Evolutionary conservation across 2,113 vertebrate genomes (phyloP).

Genomic region (Lophura nycthemera): DNA sequence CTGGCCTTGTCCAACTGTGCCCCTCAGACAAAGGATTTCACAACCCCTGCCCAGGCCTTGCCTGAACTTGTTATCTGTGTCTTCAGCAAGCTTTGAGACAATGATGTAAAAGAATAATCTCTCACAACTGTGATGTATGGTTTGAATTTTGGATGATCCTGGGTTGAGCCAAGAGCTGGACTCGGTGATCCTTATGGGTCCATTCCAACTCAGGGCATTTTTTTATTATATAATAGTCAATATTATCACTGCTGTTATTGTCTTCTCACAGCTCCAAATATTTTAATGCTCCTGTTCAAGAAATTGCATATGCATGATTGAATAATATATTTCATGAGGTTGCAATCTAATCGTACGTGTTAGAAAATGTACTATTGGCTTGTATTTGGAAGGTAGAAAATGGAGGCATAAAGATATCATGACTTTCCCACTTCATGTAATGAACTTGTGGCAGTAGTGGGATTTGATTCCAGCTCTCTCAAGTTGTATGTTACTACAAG

Average conservation of each 20-base stretch:
- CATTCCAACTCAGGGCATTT: neutral
- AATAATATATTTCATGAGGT: neutral
- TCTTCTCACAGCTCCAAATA: neutral
- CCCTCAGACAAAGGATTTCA: too few relatives aligned
- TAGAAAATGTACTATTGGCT: neutral
- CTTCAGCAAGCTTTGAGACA: too few relatives aligned
- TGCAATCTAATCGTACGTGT: neutral
- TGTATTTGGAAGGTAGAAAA: neutral
- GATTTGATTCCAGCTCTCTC: constrained; percentile 41
- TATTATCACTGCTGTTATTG: neutral
- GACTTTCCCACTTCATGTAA: neutral
- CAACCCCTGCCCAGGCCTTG: too few relatives aligned
- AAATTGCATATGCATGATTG: neutral
- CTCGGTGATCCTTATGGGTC: neutral
- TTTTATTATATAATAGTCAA: neutral
- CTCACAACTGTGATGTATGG: neutral
- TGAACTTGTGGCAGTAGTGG: constrained; percentile 22
- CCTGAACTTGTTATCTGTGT: too few relatives aligned
- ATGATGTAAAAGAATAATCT: too few relatives aligned
- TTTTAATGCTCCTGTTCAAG: neutral
- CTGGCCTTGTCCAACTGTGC: too few relatives aligned
- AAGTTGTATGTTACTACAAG: neutral
- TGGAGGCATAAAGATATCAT: neutral
- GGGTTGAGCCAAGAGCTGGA: neutral
- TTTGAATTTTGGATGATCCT: neutral